A percentile compares a stretch with the other conserved stretches of the same genome.
phyloP scores from a whole-genome alignment of 1,140 invertebrate genomes.

The Drosophila sechellia region DNA sequence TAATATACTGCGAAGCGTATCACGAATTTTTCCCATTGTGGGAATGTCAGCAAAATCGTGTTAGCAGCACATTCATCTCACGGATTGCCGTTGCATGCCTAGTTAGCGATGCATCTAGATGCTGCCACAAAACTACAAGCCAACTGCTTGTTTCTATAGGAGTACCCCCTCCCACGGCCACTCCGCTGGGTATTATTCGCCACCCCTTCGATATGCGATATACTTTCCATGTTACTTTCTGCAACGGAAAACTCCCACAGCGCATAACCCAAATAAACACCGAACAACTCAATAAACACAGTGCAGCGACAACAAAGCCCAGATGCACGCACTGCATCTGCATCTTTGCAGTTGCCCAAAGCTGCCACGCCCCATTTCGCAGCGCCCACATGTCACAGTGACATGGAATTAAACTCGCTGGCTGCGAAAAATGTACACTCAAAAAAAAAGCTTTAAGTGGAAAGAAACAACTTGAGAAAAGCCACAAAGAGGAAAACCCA shows the following conservation, averaged over 20 bases:
- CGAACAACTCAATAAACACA: slow-evolving; percentile 56
- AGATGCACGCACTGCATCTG: slow-evolving; percentile 35
- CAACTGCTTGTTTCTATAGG: slow-evolving; percentile 33
- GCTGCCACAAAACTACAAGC: slow-evolving; percentile 31
- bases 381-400: slow-evolving; percentile 45
- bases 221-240: slow-evolving; percentile 52
- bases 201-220: slow-evolving; percentile 3
- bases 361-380: slow-evolving; percentile 13
- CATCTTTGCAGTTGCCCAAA: slow-evolving; percentile 31
- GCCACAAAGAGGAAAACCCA: no score
- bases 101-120: slow-evolving; percentile 46
- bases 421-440: slow-evolving; percentile 7
- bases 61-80: slow-evolving; percentile 43
- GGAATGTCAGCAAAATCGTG: slow-evolving; percentile 40
- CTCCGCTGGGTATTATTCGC: slow-evolving; percentile 13
- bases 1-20: slow-evolving; percentile 45
- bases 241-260: slow-evolving; percentile 48
- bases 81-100: slow-evolving; percentile 33
- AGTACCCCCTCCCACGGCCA: slow-evolving; percentile 9
- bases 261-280: slow-evolving; percentile 57
- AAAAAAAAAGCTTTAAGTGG: background rate
- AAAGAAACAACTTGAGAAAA: no score
- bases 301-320: slow-evolving; percentile 30
- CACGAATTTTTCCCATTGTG: slow-evolving; percentile 44
- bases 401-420: slow-evolving; percentile 62